These are phyloP conservation scores for Philaethria dido DNA, from an alignment of 2,888 invertebrate genomes.

Conservation along the genomic window DNA sequence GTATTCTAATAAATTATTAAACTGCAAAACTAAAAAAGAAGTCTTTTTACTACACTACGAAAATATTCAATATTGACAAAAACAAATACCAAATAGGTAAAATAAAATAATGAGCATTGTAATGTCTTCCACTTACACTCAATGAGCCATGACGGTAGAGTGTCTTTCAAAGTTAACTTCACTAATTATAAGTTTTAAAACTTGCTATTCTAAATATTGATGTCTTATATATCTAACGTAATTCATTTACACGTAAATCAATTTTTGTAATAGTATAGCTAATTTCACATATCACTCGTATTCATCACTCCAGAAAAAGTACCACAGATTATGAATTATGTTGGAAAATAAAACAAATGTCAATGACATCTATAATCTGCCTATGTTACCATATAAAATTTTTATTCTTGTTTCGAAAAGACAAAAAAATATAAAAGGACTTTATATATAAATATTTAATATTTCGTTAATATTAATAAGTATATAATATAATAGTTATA, in stretches of 20 bases:
- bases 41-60: neutral
- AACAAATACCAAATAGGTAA: constrained; percentile 38
- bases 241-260: constrained; percentile 41
- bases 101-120: constrained; percentile 39
- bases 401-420: neutral
- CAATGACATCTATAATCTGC: neutral
- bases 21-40: neutral
- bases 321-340: constrained; percentile 18
- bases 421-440: too few species aligned
- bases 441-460: too few species aligned
- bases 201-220: constrained; percentile 5
- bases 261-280: constrained; percentile 28
- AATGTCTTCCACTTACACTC: constrained; percentile 51
- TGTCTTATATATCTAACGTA: constrained; percentile 31
- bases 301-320: constrained; percentile 30
- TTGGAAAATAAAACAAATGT: constrained; percentile 20
- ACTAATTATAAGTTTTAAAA: constrained; percentile 7
- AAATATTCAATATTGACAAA: constrained; percentile 4
- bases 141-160: constrained; percentile 48
- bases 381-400: constrained; percentile 6
- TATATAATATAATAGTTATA: too few species aligned
- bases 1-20: neutral
- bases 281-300: constrained; percentile 34
- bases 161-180: constrained; percentile 26
- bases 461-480: too few species aligned